A percentile compares a stretch with the other conserved stretches of the same genome.
These are phyloP conservation scores for Lipophrys pholis DNA, from an alignment of 2,113 vertebrate genomes.

Conservation along the genomic window DNA sequence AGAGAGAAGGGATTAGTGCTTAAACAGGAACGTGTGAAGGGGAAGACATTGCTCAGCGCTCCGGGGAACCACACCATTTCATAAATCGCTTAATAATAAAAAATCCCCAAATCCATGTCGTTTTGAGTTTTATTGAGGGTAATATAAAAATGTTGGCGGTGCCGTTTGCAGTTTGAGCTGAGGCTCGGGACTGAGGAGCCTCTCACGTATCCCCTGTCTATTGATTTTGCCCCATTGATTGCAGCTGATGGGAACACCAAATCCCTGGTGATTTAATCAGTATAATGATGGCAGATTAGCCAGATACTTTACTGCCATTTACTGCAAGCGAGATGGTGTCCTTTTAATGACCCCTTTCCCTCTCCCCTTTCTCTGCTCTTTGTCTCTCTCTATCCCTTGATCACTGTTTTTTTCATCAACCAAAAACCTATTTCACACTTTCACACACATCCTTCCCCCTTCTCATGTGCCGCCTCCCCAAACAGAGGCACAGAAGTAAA, in stretches of 20 bases:
- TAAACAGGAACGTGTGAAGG: constrained; percentile 52
- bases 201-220: constrained; percentile 80
- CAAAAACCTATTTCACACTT: constrained; percentile 68
- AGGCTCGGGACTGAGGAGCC: constrained; percentile 51
- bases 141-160: constrained; percentile 47
- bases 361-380: constrained; percentile 44
- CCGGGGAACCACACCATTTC: constrained; percentile 41
- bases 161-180: constrained; percentile 31
- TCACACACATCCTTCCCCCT: constrained; percentile 18
- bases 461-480: not conserved
- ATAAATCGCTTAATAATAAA: constrained; percentile 59
- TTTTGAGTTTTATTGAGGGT: constrained; percentile 54
- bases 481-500: constrained; percentile 39
- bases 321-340: constrained; percentile 76
- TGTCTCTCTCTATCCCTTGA: constrained; percentile 50
- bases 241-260: constrained; percentile 83
- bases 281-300: constrained; percentile 87
- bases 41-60: constrained; percentile 47
- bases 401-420: constrained; percentile 55
- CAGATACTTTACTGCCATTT: constrained; percentile 82
- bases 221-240: constrained; percentile 86
- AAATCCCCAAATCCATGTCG: constrained; percentile 47
- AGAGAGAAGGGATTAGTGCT: constrained; percentile 46
- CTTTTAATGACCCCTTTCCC: constrained; percentile 81
- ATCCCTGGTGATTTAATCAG: constrained; percentile 88